phyloP scores from a whole-genome alignment of 2,113 vertebrate genomes.

The Protomyctophum bolini region DNA sequence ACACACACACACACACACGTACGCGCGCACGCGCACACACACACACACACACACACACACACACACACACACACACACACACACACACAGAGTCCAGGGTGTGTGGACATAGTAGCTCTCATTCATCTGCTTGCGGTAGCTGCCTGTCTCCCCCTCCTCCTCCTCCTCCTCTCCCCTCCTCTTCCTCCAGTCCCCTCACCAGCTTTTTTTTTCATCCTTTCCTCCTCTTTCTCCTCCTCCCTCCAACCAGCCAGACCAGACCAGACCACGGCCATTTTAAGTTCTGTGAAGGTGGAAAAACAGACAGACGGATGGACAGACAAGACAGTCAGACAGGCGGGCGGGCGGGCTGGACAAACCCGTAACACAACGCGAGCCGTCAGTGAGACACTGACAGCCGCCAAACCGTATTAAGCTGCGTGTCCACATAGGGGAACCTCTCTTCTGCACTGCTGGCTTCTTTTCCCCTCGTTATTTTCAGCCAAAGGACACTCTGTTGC shows the following conservation, averaged over 20 bases:
- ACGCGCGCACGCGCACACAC: constrained; percentile 3
- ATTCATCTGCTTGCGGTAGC: constrained; percentile 65
- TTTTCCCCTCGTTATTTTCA: constrained; percentile 28
- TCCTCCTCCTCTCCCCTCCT: constrained; percentile 52
- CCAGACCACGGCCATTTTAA: constrained; percentile 58
- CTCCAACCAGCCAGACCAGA: too few relatives aligned
- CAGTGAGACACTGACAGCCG: constrained; percentile 5
- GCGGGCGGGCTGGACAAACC: constrained; percentile 45
- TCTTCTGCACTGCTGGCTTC: constrained; percentile 23
- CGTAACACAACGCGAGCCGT: constrained; percentile 31
- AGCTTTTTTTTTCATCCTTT: constrained; percentile 52
- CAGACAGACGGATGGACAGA: constrained; percentile 39
- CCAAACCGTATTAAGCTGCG: constrained; percentile 32
- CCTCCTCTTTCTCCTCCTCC: constrained; percentile 18
- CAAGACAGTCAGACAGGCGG: not conserved
- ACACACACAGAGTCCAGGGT: constrained; percentile 26
- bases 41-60: constrained; percentile 5
- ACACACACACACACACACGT: constrained; percentile 6
- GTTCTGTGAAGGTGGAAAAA: constrained; percentile 59
- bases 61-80: constrained; percentile 3
- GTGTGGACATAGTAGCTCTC: constrained; percentile 71
- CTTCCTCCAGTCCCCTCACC: constrained; percentile 53
- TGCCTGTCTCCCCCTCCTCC: constrained; percentile 22
- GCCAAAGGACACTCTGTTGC: constrained; percentile 12
- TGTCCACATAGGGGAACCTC: constrained; percentile 29